Evolutionary conservation across 2,113 vertebrate genomes (phyloP).

Genomic region (Colossoma macropomum): DNA sequence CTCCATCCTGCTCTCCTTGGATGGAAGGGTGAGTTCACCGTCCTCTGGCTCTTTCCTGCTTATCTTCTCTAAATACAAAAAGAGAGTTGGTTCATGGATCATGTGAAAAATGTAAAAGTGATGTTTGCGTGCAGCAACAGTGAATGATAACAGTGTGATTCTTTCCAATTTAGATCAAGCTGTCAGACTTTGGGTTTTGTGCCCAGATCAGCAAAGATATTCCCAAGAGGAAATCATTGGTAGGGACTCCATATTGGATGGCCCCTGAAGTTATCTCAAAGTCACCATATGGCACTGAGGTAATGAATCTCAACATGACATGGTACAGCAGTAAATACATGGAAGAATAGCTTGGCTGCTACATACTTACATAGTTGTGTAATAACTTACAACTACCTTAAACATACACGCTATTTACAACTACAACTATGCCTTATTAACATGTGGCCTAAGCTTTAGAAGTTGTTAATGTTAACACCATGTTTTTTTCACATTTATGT

Average conservation of each 20-base stretch:
- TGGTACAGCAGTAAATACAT: neutral
- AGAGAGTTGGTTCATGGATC: neutral
- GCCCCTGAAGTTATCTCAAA: slow-evolving; percentile 98
- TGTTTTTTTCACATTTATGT: too few relatives aligned
- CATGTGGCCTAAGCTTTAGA: too few relatives aligned
- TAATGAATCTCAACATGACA: slow-evolving; percentile 64
- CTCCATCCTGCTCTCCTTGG: slow-evolving; percentile 93
- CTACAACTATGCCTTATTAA: neutral
- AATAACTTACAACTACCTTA: neutral
- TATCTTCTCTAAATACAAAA: neutral
- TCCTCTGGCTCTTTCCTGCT: neutral
- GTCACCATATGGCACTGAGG: slow-evolving; percentile 93
- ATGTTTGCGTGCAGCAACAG: neutral
- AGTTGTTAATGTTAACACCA: too few relatives aligned
- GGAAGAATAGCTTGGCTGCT: neutral
- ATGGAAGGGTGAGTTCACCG: slow-evolving; percentile 84
- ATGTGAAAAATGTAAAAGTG: neutral
- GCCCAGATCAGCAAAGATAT: slow-evolving; percentile 99
- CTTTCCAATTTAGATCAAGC: slow-evolving; percentile 84
- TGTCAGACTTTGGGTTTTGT: slow-evolving; percentile 98
- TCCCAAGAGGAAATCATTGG: slow-evolving; percentile 94
- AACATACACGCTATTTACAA: neutral
- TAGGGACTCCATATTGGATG: slow-evolving; percentile 99
- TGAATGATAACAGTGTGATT: neutral
- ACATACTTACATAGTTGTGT: neutral